phyloP scores from a whole-genome alignment of 2,888 invertebrate species.

The Celastrina argiolus region DNA sequence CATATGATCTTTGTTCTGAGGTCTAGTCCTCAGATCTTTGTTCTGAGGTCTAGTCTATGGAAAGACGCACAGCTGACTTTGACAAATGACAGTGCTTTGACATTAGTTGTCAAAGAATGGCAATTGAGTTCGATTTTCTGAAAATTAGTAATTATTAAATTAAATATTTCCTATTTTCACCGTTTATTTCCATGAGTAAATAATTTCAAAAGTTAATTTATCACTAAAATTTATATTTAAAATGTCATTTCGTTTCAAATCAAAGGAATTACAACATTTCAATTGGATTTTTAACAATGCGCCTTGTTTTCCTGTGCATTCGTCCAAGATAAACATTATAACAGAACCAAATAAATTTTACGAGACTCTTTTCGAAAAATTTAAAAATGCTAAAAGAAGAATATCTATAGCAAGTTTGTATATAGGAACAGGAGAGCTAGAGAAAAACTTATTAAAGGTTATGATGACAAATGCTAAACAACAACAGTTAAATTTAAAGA shows the following conservation, averaged over 20 bases:
- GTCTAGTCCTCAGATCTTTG: too few relatives aligned
- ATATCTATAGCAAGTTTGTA: conserved; percentile 94
- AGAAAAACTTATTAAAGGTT: conserved; percentile 85
- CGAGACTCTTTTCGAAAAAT: conserved; percentile 82
- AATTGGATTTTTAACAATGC: conserved; percentile 80
- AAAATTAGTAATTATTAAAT: not conserved
- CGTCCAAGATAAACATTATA: conserved; percentile 84
- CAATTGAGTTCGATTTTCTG: not conserved
- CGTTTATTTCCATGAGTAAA: not conserved
- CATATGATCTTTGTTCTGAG: too few relatives aligned
- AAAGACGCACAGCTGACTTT: not conserved
- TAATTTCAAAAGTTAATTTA: conserved; percentile 1
- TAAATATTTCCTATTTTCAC: not conserved
- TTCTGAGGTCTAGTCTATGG: too few relatives aligned
- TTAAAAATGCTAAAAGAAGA: conserved; percentile 81
- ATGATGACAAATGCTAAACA: conserved; percentile 79
- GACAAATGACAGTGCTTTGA: too few relatives aligned
- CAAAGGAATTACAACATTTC: conserved; percentile 70
- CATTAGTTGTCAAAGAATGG: conserved; percentile 2
- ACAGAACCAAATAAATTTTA: conserved; percentile 88
- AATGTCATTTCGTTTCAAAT: conserved; percentile 58
- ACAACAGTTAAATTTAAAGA: conserved; percentile 81
- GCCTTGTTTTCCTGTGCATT: conserved; percentile 83
- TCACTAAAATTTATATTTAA: conserved; percentile 13
- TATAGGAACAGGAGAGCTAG: conserved; percentile 91